These are phyloP conservation scores for Apostichopus japonicus DNA, from an alignment of 35 echinoderm and acorn worm species.

Conservation along the genomic window DNA sequence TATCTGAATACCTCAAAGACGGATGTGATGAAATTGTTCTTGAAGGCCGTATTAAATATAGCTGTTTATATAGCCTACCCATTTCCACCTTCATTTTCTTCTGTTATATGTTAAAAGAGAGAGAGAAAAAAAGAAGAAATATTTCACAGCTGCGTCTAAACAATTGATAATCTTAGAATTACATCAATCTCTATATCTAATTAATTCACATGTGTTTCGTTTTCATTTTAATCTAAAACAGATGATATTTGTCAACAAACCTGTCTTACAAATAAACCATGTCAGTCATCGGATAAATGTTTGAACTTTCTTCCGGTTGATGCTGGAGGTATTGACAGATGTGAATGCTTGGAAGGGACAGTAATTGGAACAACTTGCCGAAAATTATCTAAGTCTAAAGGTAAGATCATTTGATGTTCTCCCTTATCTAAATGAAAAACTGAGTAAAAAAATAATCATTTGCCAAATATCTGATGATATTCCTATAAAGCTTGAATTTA, in stretches of 20 bases:
- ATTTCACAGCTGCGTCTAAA: too few relatives aligned
- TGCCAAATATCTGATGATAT: too few relatives aligned
- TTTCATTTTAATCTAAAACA: not conserved
- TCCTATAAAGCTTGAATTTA: not conserved
- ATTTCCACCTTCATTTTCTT: too few relatives aligned
- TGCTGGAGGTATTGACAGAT: not conserved
- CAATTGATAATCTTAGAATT: too few relatives aligned
- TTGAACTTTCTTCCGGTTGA: not conserved
- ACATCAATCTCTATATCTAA: too few relatives aligned
- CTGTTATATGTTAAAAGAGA: too few relatives aligned
- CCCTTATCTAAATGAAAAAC: not conserved
- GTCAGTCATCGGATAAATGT: not conserved
- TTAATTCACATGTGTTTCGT: too few relatives aligned
- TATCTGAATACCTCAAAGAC: too few relatives aligned
- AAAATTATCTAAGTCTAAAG: not conserved
- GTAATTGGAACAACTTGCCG: not conserved
- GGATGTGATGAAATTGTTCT: too few relatives aligned
- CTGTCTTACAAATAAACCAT: not conserved
- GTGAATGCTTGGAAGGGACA: not conserved
- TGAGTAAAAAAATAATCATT: not conserved
- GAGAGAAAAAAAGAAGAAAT: too few relatives aligned
- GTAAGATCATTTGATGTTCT: not conserved
- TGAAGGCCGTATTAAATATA: too few relatives aligned
- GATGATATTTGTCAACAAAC: not conserved
- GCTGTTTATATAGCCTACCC: too few relatives aligned